Percentiles rank a stretch among this genome's conserved stretches.
Evolutionary conservation across 2,888 invertebrate genomes (phyloP).

Genomic region (Hipparchia sbordonii): DNA sequence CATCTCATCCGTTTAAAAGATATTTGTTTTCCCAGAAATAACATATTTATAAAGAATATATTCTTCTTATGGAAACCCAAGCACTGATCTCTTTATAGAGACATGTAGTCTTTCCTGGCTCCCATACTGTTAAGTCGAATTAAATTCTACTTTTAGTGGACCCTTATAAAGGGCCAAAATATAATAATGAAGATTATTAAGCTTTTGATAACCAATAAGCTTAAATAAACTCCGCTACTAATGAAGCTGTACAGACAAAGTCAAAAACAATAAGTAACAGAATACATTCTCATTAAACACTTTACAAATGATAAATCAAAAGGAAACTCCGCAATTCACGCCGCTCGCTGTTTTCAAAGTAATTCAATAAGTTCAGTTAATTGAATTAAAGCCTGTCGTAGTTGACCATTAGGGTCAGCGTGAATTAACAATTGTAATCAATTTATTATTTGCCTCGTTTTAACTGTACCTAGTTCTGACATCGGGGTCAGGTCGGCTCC

Average conservation of each 20-base stretch:
- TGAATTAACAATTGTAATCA: slow-evolving; percentile 40
- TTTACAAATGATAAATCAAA: slow-evolving; percentile 23
- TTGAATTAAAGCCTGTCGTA: slow-evolving; percentile 39
- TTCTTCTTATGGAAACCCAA: too few species aligned
- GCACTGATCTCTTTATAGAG: too few species aligned
- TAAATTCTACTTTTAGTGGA: too few species aligned
- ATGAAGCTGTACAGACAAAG: slow-evolving; percentile 5
- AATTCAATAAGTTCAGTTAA: slow-evolving; percentile 37
- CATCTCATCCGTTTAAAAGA: too few species aligned
- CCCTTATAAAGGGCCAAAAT: too few species aligned
- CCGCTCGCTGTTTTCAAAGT: slow-evolving; percentile 32
- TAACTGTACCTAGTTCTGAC: slow-evolving; percentile 27
- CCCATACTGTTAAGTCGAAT: too few species aligned
- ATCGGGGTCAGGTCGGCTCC: slow-evolving; percentile 22
- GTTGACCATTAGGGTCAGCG: slow-evolving; percentile 39
- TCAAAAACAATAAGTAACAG: neutral
- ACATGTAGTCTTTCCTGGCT: too few species aligned
- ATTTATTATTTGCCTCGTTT: slow-evolving; percentile 36
- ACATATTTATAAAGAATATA: too few species aligned
- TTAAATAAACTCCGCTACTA: neutral
- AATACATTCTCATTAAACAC: slow-evolving; percentile 10
- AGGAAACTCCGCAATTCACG: slow-evolving; percentile 26
- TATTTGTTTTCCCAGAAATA: too few species aligned
- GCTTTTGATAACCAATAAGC: neutral
- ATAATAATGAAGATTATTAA: neutral